Conservation (phyloP, 2,888 invertebrate genomes). For the Drosophila meridionalis region DNA sequence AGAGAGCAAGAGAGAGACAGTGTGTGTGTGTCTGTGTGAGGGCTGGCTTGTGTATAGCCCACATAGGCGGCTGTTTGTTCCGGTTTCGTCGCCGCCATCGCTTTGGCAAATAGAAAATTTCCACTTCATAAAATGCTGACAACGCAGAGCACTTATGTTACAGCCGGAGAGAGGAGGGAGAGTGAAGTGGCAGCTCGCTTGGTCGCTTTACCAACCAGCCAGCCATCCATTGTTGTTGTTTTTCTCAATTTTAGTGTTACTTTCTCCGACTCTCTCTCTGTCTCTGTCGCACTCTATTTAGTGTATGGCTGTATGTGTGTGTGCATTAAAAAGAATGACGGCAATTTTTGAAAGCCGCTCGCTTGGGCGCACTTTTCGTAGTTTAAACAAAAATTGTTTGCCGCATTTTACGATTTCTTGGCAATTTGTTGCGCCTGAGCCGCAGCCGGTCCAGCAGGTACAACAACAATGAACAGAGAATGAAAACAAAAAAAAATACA, state of each 20-base stretch:
- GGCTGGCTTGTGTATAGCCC: slow-evolving; percentile 19
- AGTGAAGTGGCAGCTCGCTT: slow-evolving; percentile 10
- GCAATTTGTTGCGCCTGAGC: slow-evolving; percentile 70
- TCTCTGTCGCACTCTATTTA: slow-evolving; percentile 2
- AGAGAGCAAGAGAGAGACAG: background rate
- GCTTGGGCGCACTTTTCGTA: slow-evolving; percentile 43
- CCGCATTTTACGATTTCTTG: slow-evolving; percentile 72
- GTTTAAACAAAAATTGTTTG: slow-evolving; percentile 75
- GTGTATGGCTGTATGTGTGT: slow-evolving; percentile 11
- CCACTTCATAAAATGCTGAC: slow-evolving; percentile 82
- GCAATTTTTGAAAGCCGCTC: slow-evolving; percentile 66
- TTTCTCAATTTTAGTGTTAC: slow-evolving; percentile 33
- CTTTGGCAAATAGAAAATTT: slow-evolving; percentile 79
- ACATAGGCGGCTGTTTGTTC: slow-evolving; percentile 68
- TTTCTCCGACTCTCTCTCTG: background rate
- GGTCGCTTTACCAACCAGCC: slow-evolving; percentile 37
- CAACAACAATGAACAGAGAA: slow-evolving; percentile 13
- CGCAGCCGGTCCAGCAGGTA: slow-evolving; percentile 36
- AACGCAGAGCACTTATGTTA: slow-evolving; percentile 74
- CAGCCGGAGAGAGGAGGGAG: background rate
- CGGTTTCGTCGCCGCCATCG: slow-evolving; percentile 65
- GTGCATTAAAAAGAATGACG: slow-evolving; percentile 79
- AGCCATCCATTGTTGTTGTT: slow-evolving; percentile 37
- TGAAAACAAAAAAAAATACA: slow-evolving; percentile 8
- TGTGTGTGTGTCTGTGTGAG: slow-evolving; percentile 7